These are phyloP conservation scores for Sarcoramphus papa DNA, from an alignment of 2,797 vertebrate species.

Conservation along the genomic window DNA sequence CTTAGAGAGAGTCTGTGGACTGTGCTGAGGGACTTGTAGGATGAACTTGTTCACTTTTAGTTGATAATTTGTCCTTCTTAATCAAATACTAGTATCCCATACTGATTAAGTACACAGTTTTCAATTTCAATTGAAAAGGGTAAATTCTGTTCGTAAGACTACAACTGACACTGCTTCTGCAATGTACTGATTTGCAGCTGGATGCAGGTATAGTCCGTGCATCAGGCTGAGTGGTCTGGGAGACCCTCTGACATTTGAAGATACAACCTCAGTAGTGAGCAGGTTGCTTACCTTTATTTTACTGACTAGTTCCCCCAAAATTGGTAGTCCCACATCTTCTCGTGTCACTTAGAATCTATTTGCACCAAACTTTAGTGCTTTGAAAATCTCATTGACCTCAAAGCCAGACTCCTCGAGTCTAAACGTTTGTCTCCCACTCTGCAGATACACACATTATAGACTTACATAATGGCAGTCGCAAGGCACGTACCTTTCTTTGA, in stretches of 20 bases:
- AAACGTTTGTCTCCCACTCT: accelerated
- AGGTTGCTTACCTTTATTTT: background rate
- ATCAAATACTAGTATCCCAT: background rate
- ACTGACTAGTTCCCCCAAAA: background rate
- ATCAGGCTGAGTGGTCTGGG: background rate
- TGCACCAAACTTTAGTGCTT: background rate
- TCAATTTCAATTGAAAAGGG: background rate
- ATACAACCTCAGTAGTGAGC: background rate
- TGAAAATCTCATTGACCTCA: background rate
- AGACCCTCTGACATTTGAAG: background rate
- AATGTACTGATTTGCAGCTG: background rate
- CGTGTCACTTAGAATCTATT: background rate
- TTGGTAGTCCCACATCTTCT: background rate
- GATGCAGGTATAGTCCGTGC: background rate
- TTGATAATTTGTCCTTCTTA: background rate
- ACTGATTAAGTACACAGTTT: background rate
- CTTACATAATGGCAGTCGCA: background rate
- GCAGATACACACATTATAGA: background rate
- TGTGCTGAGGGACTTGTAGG: background rate
- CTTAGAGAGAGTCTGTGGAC: background rate
- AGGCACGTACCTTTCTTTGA: background rate
- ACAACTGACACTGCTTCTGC: background rate
- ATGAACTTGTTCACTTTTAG: background rate
- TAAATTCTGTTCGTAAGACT: background rate
- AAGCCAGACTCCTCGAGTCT: background rate